Evolutionary conservation across 2,113 vertebrate species (phyloP), one percentile per base, ranked within the genome.

Genomic region (Eudorcas thomsonii): DNA sequence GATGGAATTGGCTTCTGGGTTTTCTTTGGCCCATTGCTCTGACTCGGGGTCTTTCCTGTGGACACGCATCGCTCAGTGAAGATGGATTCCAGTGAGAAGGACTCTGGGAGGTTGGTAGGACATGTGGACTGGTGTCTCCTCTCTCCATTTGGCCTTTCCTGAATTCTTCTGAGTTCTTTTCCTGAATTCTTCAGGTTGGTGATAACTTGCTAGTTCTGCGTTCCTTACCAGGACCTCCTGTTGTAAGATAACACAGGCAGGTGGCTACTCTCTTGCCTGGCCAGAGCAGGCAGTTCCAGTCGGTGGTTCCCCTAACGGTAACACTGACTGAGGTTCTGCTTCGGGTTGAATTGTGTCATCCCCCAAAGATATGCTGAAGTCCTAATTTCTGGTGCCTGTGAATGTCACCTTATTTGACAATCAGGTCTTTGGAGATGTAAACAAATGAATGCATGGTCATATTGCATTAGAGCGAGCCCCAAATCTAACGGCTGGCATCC

Each of bases 21-120:
- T 43, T 43, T 39, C 71, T 77, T 43, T 14, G 36, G 21, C 12
- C 71, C 5, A 2, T 77, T 0, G 6, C 12, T 77, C 21, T 26
- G 11, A 77, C 11, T 26, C 1, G 0, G 12, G 23, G 36, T 43
- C 36, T 39, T 77, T 77, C 36, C 36, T 77, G 1, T 26, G 23
- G 21, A 14, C 23, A 26, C 0, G 1, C 71, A 43, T 77, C 0
- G 0, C 23, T 43, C 23, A 14, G 12, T 14, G 71, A 43, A 14
- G 71, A 43, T 26, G 36, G 36, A 77, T 77, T 77, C 36, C 71
- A 77, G 71, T 43, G 71, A 43, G 71, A 39, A 74, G 67, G 36
- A 43, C 39, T 43, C 36, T 77, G 71, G 36, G 71, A 77, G 6
- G 36, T 77, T 43, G 71, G 71, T 26, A 39, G 71, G 71, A 77